Evolutionary conservation across 2,797 vertebrate species (phyloP), one percentile per base, ranked within the genome.

Genomic region (Perodicticus potto): DNA sequence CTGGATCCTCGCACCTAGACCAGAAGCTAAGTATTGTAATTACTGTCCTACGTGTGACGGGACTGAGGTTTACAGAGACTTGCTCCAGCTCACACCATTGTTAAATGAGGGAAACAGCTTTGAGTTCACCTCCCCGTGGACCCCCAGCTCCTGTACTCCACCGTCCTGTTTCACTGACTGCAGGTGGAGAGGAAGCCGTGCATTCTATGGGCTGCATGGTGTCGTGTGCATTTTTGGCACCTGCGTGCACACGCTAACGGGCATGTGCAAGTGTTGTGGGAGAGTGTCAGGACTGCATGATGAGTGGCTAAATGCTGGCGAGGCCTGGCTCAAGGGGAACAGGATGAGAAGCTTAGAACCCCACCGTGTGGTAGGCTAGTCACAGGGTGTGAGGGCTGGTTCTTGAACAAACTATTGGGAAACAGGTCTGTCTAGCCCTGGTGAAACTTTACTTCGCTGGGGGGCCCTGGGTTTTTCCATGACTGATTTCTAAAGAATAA

Each of bases 401-500:
- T 49, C 57, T 87, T 94, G 74, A 88, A 67, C 69, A 81, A 43
- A 77, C 17, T 32, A 23, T 70, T 93, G 89, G 61, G 83, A 91
- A 96, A 94, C 80, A 49, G 63, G 74, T 82, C 80, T 89, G 19
- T 73, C 77, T 89, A 57, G 53, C 53, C 23, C 23, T 49, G 74
- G 55, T n/a, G 45, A 91, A 84, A 70, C 49, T 85, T 88, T 70
- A 74, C 76, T 93, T 97, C 27, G 19, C n/a, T 3, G 43, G 25
- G 16, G 57, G 12, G 2, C 43, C 25, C 25, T 67, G 72, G 67
- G 20, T 80, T 90, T 97, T 86, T 91, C 95, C 45, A 67, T 57
- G 45, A 84, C 59, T 86, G 57, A 63, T 93, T 96, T 93, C 72
- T 65, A 91, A 92, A 97, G 78, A 22, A 63, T 76, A 91, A 55